Percentiles rank a stretch among this genome's conserved stretches.
These are phyloP conservation scores for Cephus pygmeus DNA, from an alignment of 2,888 invertebrate genomes.

Conservation along the genomic window DNA sequence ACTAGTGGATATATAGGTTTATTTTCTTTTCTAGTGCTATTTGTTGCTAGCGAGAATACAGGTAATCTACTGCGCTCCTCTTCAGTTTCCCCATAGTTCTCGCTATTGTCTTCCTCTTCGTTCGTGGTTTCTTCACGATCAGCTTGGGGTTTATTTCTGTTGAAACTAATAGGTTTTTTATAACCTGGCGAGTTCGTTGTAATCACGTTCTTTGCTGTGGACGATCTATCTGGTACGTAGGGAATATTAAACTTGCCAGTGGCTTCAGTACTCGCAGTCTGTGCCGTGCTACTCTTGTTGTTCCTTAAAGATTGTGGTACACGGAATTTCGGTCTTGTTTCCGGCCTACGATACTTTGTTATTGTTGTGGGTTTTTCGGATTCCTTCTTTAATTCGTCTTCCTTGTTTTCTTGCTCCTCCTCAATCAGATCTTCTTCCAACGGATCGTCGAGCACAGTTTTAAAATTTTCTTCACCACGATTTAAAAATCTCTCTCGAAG, in stretches of 20 bases:
- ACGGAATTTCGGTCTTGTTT: constrained; percentile 33
- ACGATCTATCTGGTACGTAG: constrained; percentile 9
- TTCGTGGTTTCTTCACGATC: background rate
- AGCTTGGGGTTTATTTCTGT: background rate
- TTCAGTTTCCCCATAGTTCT: constrained; percentile 15
- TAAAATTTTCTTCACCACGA: background rate
- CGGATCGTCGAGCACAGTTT: background rate
- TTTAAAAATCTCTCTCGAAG: background rate
- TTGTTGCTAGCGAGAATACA: constrained; percentile 13
- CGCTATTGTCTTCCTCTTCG: constrained; percentile 19
- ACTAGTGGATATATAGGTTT: constrained; percentile 19
- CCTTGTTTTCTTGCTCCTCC: background rate
- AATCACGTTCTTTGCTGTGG: constrained; percentile 42
- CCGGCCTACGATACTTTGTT: constrained; percentile 23
- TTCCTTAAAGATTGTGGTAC: constrained; percentile 33
- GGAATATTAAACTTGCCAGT: background rate
- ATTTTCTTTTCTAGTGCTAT: constrained; percentile 23
- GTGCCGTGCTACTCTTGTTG: background rate
- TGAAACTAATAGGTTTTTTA: background rate
- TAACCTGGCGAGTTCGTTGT: background rate
- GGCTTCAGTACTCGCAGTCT: background rate
- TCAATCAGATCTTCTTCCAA: background rate
- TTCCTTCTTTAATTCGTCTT: background rate
- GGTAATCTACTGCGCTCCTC: background rate
- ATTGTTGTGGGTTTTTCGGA: background rate